A percentile compares a stretch with the other conserved stretches of the same genome.
Conservation (phyloP, 1,140 invertebrate genomes). For the Leguminivora glycinivorella region DNA sequence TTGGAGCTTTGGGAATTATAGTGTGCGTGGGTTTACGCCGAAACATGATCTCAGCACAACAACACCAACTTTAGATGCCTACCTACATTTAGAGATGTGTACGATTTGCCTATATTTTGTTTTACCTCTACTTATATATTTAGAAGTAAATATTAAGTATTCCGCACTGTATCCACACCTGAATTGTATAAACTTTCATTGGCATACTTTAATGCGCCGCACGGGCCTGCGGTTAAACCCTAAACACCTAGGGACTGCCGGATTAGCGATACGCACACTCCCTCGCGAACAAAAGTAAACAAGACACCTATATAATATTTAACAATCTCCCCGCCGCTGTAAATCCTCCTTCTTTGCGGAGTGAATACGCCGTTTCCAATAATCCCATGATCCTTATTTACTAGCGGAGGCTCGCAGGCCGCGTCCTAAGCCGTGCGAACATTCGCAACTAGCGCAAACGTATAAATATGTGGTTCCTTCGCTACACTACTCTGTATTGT, state of each 20-base stretch:
- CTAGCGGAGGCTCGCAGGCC: constrained; percentile 43
- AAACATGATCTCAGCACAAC: neutral
- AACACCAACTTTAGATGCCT: neutral
- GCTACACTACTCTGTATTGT: neutral
- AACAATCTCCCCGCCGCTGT: constrained; percentile 40
- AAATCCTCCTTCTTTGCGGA: constrained; percentile 55
- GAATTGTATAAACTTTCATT: too few relatives aligned
- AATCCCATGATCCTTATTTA: constrained; percentile 72
- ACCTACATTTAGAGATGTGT: neutral
- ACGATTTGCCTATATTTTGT: too few relatives aligned
- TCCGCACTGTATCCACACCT: too few relatives aligned
- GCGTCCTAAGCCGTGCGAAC: constrained; percentile 32
- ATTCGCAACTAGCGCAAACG: constrained; percentile 14
- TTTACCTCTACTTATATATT: too few relatives aligned
- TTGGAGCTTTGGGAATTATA: constrained; percentile 37
- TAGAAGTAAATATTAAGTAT: too few relatives aligned
- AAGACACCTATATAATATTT: constrained; percentile 33
- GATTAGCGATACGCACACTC: neutral
- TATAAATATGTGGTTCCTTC: neutral
- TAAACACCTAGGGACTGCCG: neutral
- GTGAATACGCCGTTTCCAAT: constrained; percentile 62
- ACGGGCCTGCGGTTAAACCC: neutral
- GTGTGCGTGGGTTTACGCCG: constrained; percentile 25
- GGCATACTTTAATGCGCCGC: too few relatives aligned
- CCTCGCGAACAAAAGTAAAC: constrained; percentile 25